Base-by-base conservation (phyloP, 1,140 invertebrate species). In the Carposina sasakii region DNA sequence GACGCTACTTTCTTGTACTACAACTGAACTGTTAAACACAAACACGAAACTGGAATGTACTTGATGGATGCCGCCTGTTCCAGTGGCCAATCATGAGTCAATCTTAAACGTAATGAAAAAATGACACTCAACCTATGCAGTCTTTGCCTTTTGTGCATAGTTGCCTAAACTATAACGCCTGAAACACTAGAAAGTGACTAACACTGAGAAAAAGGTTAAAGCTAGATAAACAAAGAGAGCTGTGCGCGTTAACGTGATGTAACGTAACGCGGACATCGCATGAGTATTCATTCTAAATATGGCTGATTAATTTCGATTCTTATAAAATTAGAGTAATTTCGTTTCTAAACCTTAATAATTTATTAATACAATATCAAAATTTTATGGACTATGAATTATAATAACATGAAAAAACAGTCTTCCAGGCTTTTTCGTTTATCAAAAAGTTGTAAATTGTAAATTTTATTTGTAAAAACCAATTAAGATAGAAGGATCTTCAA, bases 371-470 rank as follows among this genome's bases (percentile, higher is more conserved):
- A 71, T 79, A 81, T 81, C 76, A 81, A 83, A 76, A 77, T 45
- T 66, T 74, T 81, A 83, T 69, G 63, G 73, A 76, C 79, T 83
- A 81, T 73, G 63, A 67, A 69, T 75, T 68, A 76, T 49, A 70
- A 68, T 72, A 75, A 76, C 68, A 62, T 75, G 72, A 77, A 76
- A 73, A 81, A 83, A 78, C 76, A 81, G 76, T 81, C 76, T 83
- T 81, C 64, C 68, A 67, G 71, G 74, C 55, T 62, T 71, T 69
- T 66, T 77, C 68, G 69, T 66, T 72, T 67, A 77, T 76, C 66
- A 75, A 82, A 82, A 75, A 77, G 67, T 73, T 82, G 75, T 81
- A 82, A 82, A 82, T 66, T 82, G 71, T 79, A 76, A 76, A 78
- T 70, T 78, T 76, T 64, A 43, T 54, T 61, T 68, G 61, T 49